Evolutionary conservation across 2,888 invertebrate species (phyloP).

Genomic region (Camptogramma bilineatum): DNA sequence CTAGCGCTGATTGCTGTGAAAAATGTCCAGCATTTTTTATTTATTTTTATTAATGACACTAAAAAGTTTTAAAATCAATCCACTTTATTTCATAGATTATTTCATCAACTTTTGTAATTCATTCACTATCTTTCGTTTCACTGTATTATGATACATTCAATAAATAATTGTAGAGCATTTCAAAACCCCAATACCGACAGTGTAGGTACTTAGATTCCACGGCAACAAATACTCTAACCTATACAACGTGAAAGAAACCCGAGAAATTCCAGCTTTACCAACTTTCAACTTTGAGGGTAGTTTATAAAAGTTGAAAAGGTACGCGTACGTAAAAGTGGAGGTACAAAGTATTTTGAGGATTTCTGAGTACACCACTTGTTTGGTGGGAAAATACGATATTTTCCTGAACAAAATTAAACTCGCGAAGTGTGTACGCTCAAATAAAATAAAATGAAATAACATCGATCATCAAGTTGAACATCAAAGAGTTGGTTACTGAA

Average conservation of each 20-base stretch:
- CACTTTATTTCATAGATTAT: no score
- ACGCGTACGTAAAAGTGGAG: constrained; percentile 87
- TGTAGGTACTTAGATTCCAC: constrained; percentile 7
- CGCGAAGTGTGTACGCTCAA: neutral
- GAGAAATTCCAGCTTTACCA: constrained; percentile 26
- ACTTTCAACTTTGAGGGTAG: constrained; percentile 34
- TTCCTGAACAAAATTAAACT: neutral
- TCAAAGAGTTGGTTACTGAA: neutral
- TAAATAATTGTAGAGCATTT: constrained; percentile 3
- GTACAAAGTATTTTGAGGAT: constrained; percentile 93
- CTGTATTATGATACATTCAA: neutral
- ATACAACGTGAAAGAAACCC: constrained; percentile 31
- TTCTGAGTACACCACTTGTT: constrained; percentile 89
- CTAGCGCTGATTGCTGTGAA: no score
- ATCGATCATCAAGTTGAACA: neutral
- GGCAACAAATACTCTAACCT: constrained; percentile 20
- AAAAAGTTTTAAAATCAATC: no score
- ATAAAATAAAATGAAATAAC: neutral
- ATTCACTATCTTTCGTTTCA: no score
- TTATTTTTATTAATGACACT: no score
- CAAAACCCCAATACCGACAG: constrained; percentile 10
- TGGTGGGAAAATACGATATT: constrained; percentile 84
- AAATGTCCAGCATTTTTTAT: no score
- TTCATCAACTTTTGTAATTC: no score
- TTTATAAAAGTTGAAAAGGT: constrained; percentile 36